Evolutionary conservation across 2,888 invertebrate species (phyloP).

Genomic region (Lepas anatifera): DNA sequence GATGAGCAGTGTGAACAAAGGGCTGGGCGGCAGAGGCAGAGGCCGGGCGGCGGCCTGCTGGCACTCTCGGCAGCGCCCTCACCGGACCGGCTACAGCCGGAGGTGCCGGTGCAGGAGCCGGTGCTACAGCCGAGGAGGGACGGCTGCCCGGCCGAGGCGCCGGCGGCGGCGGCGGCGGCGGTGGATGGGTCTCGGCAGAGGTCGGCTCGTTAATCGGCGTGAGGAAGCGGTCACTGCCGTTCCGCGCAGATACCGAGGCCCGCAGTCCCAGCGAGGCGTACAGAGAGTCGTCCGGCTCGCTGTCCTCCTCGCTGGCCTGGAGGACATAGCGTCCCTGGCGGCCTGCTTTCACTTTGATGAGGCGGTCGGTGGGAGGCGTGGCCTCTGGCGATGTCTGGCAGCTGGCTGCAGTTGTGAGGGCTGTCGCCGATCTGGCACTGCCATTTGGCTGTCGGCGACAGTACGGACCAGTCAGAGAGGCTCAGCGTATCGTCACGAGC

Average conservation of each 20-base stretch:
- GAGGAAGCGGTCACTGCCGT: slow-evolving; percentile 1
- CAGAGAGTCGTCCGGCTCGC: slow-evolving; percentile 1
- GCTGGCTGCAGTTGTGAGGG: not conserved
- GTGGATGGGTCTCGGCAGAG: not conserved
- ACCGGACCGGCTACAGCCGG: not conserved
- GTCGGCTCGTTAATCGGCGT: not conserved
- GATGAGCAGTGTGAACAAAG: not conserved
- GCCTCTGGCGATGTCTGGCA: not conserved
- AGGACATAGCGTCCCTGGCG: not conserved
- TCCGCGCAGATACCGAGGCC: not conserved
- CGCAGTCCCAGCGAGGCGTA: not conserved
- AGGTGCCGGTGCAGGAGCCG: not conserved
- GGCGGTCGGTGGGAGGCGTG: not conserved
- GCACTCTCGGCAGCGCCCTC: not conserved
- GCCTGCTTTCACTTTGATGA: not conserved
- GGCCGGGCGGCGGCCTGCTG: not conserved
- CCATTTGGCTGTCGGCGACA: too few relatives aligned
- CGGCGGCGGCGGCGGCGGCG: not conserved
- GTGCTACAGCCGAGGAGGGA: not conserved
- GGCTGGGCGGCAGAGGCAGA: not conserved
- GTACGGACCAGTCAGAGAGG: too few relatives aligned
- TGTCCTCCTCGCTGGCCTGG: not conserved
- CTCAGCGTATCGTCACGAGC: too few relatives aligned
- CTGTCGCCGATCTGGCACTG: too few relatives aligned
- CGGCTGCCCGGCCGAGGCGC: not conserved